Conservation (phyloP, 2,888 invertebrate genomes). For the Trypoxylon attenuatum region DNA sequence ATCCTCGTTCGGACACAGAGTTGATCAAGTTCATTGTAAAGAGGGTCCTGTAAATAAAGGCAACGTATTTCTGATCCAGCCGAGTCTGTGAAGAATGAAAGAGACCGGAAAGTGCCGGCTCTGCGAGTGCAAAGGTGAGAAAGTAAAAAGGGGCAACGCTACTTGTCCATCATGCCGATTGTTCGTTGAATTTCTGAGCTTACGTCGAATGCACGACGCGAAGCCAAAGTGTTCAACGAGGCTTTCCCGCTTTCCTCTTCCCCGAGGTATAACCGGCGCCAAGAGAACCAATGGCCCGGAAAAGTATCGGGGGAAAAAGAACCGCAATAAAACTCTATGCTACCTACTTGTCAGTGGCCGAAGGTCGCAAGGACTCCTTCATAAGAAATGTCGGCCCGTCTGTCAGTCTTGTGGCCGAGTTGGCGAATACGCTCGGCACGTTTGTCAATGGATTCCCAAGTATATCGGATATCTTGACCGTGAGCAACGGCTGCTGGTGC, state of each 20-base stretch:
- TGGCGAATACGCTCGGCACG: conserved; percentile 82
- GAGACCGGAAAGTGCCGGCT: no score
- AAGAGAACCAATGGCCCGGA: conserved; percentile 54
- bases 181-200: conserved; percentile 44
- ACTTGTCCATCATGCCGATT: conserved; percentile 13
- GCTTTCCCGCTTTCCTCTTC: conserved; percentile 66
- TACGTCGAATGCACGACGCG: conserved; percentile 22
- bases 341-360: conserved; percentile 70
- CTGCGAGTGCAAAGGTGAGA: not conserved
- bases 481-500: conserved; percentile 83
- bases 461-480: conserved; percentile 84
- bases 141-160: conserved; percentile 1
- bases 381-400: conserved; percentile 87
- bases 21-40: conserved; percentile 87
- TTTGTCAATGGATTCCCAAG: conserved; percentile 83
- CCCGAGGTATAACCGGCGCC: conserved; percentile 73
- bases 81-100: not conserved
- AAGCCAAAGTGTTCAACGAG: conserved; percentile 46
- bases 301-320: conserved; percentile 66
- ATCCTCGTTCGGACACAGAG: conserved; percentile 87
- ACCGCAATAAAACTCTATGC: not conserved
- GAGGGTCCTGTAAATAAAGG: conserved; percentile 81
- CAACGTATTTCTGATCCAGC: no score
- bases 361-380: conserved; percentile 76
- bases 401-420: conserved; percentile 83